These are phyloP conservation scores for Julus scanicus DNA, from an alignment of 2,888 invertebrate species.

Conservation along the genomic window DNA sequence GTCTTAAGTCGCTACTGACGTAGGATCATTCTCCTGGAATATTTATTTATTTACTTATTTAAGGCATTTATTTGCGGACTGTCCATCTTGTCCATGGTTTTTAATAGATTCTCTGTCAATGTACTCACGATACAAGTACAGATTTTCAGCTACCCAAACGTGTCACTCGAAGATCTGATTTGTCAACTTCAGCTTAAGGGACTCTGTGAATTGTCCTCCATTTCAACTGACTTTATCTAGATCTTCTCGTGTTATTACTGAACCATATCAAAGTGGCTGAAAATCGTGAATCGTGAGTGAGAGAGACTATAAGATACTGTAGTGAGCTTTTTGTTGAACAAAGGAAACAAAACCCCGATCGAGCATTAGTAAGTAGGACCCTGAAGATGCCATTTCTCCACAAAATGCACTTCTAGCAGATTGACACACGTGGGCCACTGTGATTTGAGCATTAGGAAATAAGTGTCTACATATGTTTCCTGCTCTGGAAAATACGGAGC, in stretches of 20 bases:
- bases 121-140: not conserved
- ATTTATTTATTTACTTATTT: no score
- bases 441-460: constrained; percentile 1
- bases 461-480: constrained; percentile 21
- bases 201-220: not conserved
- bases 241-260: constrained; percentile 35
- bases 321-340: not conserved
- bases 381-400: not conserved
- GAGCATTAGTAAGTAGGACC: not conserved
- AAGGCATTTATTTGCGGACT: no score
- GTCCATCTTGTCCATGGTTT: no score
- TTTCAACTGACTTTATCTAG: not conserved
- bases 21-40: no score
- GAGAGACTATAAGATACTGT: not conserved
- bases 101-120: no score
- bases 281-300: not conserved
- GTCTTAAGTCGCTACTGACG: no score
- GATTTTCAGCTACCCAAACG: not conserved
- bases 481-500: not conserved
- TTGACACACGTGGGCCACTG: constrained; percentile 14
- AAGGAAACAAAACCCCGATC: not conserved
- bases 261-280: constrained; percentile 35
- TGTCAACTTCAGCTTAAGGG: not conserved
- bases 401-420: constrained; percentile 1
- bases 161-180: not conserved